Percentiles rank a stretch among this genome's conserved stretches.
These are phyloP conservation scores for Campylorhamphus procurvoides DNA, from an alignment of 2,113 vertebrate genomes.

Conservation along the genomic window DNA sequence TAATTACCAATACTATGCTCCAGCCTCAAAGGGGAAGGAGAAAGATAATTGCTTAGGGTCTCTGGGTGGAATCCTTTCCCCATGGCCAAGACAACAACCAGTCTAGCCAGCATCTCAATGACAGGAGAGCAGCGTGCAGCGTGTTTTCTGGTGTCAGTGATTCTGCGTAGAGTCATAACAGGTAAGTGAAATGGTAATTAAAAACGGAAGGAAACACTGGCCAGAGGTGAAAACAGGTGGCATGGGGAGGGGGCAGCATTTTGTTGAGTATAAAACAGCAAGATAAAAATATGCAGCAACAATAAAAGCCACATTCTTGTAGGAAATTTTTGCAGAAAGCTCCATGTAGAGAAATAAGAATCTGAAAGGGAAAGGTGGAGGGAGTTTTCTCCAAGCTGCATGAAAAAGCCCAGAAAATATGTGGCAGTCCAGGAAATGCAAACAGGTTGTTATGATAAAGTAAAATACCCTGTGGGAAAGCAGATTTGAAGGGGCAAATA, in stretches of 20 bases:
- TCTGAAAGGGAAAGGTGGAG: not conserved
- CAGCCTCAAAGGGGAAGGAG: conserved; percentile 15
- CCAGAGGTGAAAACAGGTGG: conserved; percentile 50
- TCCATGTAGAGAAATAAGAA: conserved; percentile 15
- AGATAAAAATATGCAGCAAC: not conserved
- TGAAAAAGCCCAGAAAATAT: not conserved
- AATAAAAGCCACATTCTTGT: not conserved
- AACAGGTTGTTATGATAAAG: conserved; percentile 65
- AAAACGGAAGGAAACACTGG: conserved; percentile 34
- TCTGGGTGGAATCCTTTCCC: conserved; percentile 60
- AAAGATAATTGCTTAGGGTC: conserved; percentile 69
- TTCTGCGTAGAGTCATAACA: conserved; percentile 60
- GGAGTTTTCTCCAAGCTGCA: not conserved
- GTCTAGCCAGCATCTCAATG: conserved; percentile 67
- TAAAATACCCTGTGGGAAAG: conserved; percentile 20
- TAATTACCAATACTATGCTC: conserved; percentile 62
- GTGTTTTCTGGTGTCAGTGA: conserved; percentile 26
- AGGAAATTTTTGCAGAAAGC: conserved; percentile 18
- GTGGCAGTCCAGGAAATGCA: not conserved
- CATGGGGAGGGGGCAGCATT: not conserved
- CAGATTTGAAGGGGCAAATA: conserved; percentile 36
- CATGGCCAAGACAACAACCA: conserved; percentile 56
- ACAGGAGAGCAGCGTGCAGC: conserved; percentile 37
- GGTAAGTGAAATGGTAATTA: conserved; percentile 66
- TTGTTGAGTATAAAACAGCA: conserved; percentile 1